Evolutionary conservation across 2,888 invertebrate species (phyloP).

Genomic region (Drosophila quasianomalipes): DNA sequence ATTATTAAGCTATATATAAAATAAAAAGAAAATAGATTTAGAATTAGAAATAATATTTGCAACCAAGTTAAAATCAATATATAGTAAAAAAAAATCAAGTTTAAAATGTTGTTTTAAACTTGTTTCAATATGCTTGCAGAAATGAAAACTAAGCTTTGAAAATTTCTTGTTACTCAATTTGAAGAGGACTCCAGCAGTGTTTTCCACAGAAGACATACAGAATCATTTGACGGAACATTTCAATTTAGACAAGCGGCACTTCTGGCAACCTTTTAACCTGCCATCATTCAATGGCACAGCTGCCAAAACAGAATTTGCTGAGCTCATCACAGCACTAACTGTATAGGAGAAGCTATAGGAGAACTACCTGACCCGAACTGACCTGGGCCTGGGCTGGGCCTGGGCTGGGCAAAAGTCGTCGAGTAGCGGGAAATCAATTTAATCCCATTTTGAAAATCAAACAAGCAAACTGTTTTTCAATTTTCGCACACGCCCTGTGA

Average conservation of each 20-base stretch:
- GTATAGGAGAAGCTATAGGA: neutral
- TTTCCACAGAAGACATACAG: conserved; percentile 4
- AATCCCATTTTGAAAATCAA: conserved; percentile 72
- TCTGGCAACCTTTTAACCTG: conserved; percentile 17
- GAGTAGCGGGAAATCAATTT: conserved; percentile 79
- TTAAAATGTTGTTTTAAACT: neutral
- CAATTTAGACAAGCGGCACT: conserved; percentile 46
- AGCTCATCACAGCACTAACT: conserved; percentile 54
- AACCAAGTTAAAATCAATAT: neutral
- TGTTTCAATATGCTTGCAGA: neutral
- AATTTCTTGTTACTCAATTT: neutral
- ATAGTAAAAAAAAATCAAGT: neutral
- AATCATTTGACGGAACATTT: conserved; percentile 60
- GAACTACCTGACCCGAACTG: conserved; percentile 41
- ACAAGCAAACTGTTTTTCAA: conserved; percentile 45
- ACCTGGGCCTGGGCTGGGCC: conserved; percentile 9
- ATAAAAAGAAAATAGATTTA: neutral
- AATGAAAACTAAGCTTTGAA: neutral
- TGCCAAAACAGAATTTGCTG: conserved; percentile 65
- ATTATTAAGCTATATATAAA: neutral
- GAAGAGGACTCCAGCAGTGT: conserved; percentile 17
- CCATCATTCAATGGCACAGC: conserved; percentile 52
- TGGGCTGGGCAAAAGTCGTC: conserved; percentile 12
- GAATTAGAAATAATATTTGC: neutral
- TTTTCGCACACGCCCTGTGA: conserved; percentile 68